Percentiles rank a stretch among this genome's conserved stretches.
phyloP scores from a whole-genome alignment of 2,113 vertebrate genomes.

The Lycocorax pyrrhopterus region DNA sequence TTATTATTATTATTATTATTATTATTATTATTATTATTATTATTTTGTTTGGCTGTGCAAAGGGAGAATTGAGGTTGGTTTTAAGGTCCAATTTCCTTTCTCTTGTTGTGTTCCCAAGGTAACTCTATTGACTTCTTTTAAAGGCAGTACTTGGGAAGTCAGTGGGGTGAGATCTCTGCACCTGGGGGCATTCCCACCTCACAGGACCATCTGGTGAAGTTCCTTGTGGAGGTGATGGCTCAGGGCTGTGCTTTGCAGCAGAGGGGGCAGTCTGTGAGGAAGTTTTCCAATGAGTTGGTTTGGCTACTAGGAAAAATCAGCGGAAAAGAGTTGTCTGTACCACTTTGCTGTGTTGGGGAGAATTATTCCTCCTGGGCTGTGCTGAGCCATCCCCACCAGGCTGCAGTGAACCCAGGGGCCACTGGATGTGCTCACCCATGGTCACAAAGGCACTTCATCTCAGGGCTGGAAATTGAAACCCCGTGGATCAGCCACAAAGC shows the following conservation, averaged over 20 bases:
- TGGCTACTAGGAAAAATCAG: not conserved
- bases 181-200: not conserved
- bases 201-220: not conserved
- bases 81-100: not conserved
- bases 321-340: not conserved
- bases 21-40: not conserved
- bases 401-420: not conserved
- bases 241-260: not conserved
- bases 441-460: not conserved
- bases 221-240: not conserved
- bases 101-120: not conserved
- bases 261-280: not conserved
- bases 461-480: not conserved
- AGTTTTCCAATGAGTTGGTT: not conserved
- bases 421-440: fast-evolving
- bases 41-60: not conserved
- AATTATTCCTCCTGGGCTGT: not conserved
- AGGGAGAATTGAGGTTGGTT: not conserved
- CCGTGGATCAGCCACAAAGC: not conserved
- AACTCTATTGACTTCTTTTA: not conserved
- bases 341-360: not conserved
- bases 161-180: not conserved
- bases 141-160: not conserved
- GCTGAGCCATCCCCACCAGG: not conserved
- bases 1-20: not conserved